These are phyloP conservation scores for Perdita meconis DNA, from an alignment of 2,888 invertebrate species.

Conservation along the genomic window DNA sequence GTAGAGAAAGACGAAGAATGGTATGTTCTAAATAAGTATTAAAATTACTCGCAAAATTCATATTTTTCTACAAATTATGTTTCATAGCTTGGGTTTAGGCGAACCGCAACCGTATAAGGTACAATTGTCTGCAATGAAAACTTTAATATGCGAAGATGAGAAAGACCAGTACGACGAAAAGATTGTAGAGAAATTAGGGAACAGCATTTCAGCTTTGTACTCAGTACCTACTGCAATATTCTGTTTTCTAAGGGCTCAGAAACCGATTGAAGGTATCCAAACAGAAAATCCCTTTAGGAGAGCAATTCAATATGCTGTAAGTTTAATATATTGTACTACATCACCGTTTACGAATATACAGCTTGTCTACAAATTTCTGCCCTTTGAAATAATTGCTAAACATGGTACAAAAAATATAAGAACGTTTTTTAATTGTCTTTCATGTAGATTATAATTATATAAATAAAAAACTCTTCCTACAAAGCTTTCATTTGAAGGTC, in stretches of 20 bases:
- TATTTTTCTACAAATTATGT: not conserved
- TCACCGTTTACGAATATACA: not conserved
- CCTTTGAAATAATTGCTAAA: no score
- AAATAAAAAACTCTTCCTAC: no score
- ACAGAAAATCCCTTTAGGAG: conserved; percentile 87
- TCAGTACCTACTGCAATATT: conserved; percentile 91
- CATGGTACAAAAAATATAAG: no score
- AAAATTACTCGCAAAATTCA: not conserved
- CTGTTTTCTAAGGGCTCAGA: conserved; percentile 87
- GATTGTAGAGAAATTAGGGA: conserved; percentile 86
- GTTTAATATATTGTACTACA: conserved; percentile 22
- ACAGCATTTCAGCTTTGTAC: conserved; percentile 86
- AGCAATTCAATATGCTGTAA: conserved; percentile 88
- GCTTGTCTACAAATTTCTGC: no score
- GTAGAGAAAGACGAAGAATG: conserved; percentile 85
- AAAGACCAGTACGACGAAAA: conserved; percentile 84
- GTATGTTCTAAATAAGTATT: conserved; percentile 66
- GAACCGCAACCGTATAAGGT: conserved; percentile 85
- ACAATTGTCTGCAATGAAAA: conserved; percentile 85
- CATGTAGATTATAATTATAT: no score
- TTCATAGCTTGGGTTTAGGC: conserved; percentile 79
- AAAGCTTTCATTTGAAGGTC: no score
- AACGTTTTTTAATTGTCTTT: no score
- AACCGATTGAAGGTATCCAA: conserved; percentile 84
- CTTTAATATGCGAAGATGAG: conserved; percentile 84